Conservation (phyloP, 2,797 vertebrate species). For the Synaphobranchus kaupii region DNA sequence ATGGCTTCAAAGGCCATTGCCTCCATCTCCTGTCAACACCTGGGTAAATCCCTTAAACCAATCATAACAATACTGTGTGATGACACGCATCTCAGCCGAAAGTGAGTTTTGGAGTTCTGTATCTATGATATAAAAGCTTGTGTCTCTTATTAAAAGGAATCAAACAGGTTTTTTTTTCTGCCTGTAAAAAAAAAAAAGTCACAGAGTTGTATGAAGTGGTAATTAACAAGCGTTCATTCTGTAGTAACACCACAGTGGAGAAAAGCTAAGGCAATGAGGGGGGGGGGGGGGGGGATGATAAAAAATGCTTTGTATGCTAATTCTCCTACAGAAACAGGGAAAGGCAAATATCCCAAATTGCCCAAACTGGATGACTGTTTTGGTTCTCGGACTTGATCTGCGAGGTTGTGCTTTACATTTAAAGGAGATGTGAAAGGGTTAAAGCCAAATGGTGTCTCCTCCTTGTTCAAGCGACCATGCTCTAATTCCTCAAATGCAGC, state of each 20-base stretch:
- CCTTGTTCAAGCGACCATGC: not conserved
- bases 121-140: not conserved
- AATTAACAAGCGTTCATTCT: not conserved
- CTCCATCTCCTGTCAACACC: not conserved
- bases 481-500: constrained; percentile 25
- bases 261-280: not conserved
- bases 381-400: constrained; percentile 8
- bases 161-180: not conserved
- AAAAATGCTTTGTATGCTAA: no score
- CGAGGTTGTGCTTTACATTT: not conserved
- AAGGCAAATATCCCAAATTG: not conserved
- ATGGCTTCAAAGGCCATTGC: not conserved
- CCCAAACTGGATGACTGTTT: not conserved
- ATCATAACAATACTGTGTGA: not conserved
- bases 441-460: no score
- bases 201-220: not conserved
- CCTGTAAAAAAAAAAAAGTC: not conserved
- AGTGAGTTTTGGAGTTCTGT: not conserved
- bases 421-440: constrained; percentile 18
- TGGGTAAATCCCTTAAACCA: not conserved
- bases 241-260: not conserved
- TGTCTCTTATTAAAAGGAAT: not conserved
- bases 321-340: not conserved
- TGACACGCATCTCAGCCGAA: not conserved
- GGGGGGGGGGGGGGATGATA: no score